A percentile compares a stretch with the other conserved stretches of the same genome.
phyloP scores from a whole-genome alignment of 2,113 vertebrate species.

The Grus americana region DNA sequence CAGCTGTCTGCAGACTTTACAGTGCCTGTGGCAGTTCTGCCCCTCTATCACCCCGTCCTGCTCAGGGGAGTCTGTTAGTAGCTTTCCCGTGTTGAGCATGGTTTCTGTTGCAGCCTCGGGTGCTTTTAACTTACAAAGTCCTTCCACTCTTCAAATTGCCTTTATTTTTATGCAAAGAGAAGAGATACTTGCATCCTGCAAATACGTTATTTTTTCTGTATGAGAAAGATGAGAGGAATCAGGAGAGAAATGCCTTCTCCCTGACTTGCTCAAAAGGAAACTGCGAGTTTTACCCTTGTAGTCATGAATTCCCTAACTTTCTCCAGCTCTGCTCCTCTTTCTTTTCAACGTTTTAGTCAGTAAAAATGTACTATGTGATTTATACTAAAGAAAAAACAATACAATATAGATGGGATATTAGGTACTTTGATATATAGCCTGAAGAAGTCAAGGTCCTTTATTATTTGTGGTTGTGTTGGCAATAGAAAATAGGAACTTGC shows the following conservation, averaged over 20 bases:
- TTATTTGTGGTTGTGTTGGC: background rate
- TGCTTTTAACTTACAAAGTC: background rate
- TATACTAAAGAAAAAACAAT: background rate
- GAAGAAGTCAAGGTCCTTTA: background rate
- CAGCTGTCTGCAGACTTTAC: background rate
- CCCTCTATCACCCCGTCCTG: background rate
- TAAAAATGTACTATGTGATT: background rate
- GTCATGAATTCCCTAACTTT: background rate
- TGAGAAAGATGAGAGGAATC: background rate
- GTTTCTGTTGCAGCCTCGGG: background rate
- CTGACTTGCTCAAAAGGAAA: background rate
- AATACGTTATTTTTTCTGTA: background rate
- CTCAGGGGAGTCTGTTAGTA: background rate
- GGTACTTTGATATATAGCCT: background rate
- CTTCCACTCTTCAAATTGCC: background rate
- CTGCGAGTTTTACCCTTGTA: background rate
- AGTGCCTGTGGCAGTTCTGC: fast-evolving
- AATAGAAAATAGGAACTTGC: background rate
- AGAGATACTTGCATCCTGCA: background rate
- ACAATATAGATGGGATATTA: background rate
- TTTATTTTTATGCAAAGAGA: background rate
- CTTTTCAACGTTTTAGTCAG: background rate
- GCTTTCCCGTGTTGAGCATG: background rate
- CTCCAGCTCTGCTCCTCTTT: background rate
- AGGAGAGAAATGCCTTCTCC: background rate